Base-by-base conservation (phyloP, 2,113 vertebrate species). In the Microtus ochrogaster region DNA sequence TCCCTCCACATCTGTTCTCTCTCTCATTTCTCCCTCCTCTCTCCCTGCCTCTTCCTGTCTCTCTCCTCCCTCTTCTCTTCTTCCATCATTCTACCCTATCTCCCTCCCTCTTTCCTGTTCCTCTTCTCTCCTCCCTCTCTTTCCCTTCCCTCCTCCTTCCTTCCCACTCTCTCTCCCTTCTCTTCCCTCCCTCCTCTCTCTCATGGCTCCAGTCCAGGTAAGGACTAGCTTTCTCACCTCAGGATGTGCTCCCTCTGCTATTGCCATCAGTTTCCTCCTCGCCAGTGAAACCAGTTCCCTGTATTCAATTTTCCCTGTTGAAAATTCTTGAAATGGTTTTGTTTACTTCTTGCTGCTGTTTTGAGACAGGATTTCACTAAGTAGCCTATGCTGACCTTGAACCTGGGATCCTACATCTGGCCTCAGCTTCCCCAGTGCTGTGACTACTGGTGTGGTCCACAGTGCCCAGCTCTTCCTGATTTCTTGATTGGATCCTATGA, bases 31-130 rank as follows among this genome's bases (percentile, higher is more conserved):
- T 39, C 19, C 9, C 33, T 55, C 3, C 2, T 55, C 12, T 16
- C 36, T 5, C 3, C n/a, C 9, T 39, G 21, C 3, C 5, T 39
- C 58, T 4, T 16, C 10, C 52, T 1, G 16, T 19, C 22, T 16
- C 36, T 5, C 3, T 11, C 22, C 4, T 39, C n/a, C 3, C 5
- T 39, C 58, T 4, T 16, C 10, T 1, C 4, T 30, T 28, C 3
- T 28, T 28, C 63, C 63, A 65, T 4, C 36, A 26, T 55, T 55
- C 52, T 14, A 5, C 52, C 2, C 52, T 52, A 13, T 55, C 52
- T 55, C 52, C 52, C 14, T 55, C 16, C 52, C 52, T 55, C 52
- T 55, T 55, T 55, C 52, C 52, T 17, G 52, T 16, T 1, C 52
- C 44, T 47, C 22, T 16, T 79, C 58, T 3, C 6, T 17, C 26